Percentiles rank a stretch among this genome's conserved stretches.
phyloP scores from a whole-genome alignment of 2,113 vertebrate genomes.

The Caranx ignobilis region DNA sequence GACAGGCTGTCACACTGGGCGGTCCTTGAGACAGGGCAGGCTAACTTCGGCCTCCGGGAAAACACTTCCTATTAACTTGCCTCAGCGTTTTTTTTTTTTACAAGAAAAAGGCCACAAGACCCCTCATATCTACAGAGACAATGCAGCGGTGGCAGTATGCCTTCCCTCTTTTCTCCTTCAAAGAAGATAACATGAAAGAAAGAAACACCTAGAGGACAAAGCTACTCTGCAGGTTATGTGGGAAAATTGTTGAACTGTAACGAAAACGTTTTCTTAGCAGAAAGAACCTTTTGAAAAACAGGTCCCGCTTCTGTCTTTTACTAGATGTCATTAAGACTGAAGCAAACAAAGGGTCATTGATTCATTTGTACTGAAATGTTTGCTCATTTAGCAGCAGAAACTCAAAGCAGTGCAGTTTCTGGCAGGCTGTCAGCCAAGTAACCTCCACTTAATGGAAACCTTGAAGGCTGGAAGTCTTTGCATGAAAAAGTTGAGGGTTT shows the following conservation, averaged over 20 bases:
- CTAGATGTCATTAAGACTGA: conserved; percentile 25
- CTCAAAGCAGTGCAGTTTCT: neutral
- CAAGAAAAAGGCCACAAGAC: conserved; percentile 66
- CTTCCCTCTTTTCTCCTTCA: conserved; percentile 59
- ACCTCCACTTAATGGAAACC: neutral
- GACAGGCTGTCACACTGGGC: conserved; percentile 15
- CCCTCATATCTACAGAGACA: conserved; percentile 65
- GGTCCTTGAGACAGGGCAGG: conserved; percentile 47
- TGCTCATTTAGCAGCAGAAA: neutral
- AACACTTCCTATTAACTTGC: conserved; percentile 56
- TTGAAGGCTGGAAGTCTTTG: conserved; percentile 9
- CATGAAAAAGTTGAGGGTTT: conserved; percentile 4
- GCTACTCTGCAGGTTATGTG: conserved; percentile 54
- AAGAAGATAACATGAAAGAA: conserved; percentile 70
- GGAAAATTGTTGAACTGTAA: conserved; percentile 45
- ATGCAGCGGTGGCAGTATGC: conserved; percentile 70
- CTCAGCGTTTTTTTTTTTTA: conserved; percentile 69
- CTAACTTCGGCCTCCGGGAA: conserved; percentile 50
- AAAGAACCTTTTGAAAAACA: conserved; percentile 14
- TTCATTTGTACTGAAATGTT: conserved; percentile 41
- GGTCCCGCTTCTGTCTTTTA: conserved; percentile 27
- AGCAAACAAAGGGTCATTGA: conserved; percentile 44
- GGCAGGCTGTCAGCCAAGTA: conserved; percentile 26
- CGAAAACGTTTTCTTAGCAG: conserved; percentile 36
- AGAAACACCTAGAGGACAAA: conserved; percentile 37